Evolutionary conservation across 2,888 invertebrate species (phyloP).

Genomic region (Tortrix viridana): DNA sequence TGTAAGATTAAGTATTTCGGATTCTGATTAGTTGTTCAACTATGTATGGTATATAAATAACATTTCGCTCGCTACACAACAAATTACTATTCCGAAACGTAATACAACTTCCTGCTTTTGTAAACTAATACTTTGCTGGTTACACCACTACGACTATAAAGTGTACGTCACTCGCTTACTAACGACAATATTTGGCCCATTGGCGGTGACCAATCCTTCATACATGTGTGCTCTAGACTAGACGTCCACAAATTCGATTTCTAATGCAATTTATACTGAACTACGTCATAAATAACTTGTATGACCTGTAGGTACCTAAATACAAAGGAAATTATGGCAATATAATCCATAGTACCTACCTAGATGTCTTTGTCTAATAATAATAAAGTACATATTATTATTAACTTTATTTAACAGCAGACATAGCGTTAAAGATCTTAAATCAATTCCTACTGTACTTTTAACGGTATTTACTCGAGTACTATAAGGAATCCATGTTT

Average conservation of each 20-base stretch:
- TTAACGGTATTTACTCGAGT: no score
- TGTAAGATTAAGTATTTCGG: not conserved
- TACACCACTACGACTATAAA: constrained; percentile 38
- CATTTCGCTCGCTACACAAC: constrained; percentile 11
- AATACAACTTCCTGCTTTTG: constrained; percentile 31
- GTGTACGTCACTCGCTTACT: constrained; percentile 41
- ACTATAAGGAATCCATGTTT: no score
- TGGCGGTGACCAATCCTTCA: constrained; percentile 24
- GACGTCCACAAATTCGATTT: not conserved
- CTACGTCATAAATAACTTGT: not conserved
- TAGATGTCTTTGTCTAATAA: no score
- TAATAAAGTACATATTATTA: no score
- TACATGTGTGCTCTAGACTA: constrained; percentile 1
- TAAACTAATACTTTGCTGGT: constrained; percentile 15
- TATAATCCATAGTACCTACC: no score
- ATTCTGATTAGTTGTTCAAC: constrained; percentile 14
- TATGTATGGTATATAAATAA: not conserved
- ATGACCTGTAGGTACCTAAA: no score
- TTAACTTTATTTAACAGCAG: no score
- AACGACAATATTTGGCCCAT: constrained; percentile 32
- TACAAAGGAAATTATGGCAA: no score
- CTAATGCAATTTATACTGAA: not conserved
- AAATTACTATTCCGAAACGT: constrained; percentile 26
- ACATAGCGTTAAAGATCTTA: no score
- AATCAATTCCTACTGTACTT: no score